Percentiles rank a stretch among this genome's conserved stretches.
Evolutionary conservation across 2,113 vertebrate species (phyloP).

Genomic region (Seriola rivoliana): DNA sequence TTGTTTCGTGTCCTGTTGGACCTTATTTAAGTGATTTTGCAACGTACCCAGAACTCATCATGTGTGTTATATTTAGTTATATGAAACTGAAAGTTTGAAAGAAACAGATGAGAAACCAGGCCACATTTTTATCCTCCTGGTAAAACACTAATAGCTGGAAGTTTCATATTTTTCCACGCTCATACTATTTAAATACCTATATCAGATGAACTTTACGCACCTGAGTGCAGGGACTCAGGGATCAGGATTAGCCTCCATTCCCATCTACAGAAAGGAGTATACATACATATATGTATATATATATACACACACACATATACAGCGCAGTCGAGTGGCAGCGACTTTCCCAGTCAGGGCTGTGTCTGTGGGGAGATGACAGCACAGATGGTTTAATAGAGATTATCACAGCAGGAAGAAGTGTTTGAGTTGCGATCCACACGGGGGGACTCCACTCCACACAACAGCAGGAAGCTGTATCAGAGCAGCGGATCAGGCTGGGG

Average conservation of each 20-base stretch:
- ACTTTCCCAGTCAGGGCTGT: neutral
- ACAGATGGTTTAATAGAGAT: slow-evolving; percentile 90
- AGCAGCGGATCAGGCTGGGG: slow-evolving; percentile 58
- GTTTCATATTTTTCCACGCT: neutral
- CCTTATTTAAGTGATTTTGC: neutral
- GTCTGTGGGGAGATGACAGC: slow-evolving; percentile 61
- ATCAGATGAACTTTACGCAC: neutral
- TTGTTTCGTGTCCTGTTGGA: no score
- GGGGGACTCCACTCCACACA: slow-evolving; percentile 75
- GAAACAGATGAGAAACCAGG: no score
- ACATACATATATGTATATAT: neutral
- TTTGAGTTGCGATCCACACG: slow-evolving; percentile 73
- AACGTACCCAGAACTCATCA: no score
- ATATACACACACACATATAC: no score
- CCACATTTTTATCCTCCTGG: neutral
- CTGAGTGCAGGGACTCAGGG: neutral
- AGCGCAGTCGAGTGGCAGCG: slow-evolving; percentile 1
- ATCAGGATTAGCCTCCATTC: neutral
- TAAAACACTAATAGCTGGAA: neutral
- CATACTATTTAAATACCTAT: neutral
- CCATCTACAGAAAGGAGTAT: neutral
- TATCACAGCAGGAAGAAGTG: slow-evolving; percentile 85
- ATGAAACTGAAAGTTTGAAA: no score
- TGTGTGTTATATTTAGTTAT: no score
- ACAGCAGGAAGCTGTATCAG: slow-evolving; percentile 73